Evolutionary conservation across 2,797 vertebrate genomes (phyloP), one percentile per base, ranked within the genome.

Genomic region (Gobionotothen gibberifrons): DNA sequence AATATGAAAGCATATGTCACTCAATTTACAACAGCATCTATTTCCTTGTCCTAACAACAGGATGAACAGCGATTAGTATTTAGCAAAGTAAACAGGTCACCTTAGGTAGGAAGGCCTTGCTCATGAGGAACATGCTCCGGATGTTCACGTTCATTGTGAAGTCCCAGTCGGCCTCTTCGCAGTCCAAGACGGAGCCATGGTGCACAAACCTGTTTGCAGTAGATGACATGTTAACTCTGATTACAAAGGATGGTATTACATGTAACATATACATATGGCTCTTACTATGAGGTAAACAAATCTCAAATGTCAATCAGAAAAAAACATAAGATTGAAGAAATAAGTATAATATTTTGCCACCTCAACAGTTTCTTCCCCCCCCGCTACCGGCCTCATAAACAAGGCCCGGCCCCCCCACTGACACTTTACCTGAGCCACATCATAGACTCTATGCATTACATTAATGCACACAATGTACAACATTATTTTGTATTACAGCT

Each of bases 111-210:
- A 98, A 98, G 0, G 95, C 94, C 83, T 94, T 97, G 90, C 94
- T 96, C 97, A 98, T 99, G 61, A 98, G 93, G 79, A 96, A 99
- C 97, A 99, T 98, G 96, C 98, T 99, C 68, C 92, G 94, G 63
- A 99, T 85, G 1, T 98, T 99, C 73, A 98, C 87, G 16, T 96
- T 96, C 98, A 99, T 99, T 0, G 96, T 97, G 84, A 98, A 97
- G 83, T 98, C 95, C 98, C 98, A 99, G 89, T 98, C 97, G 0
- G 84, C 91, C 79, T 99, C 97, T 5, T 96, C 94, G 26, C 97
- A 98, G 14, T 98, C 95, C 93, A 99, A 86, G 90, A 99, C 94
- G 32, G 95, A 94, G 70, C 97, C 97, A 0, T 98, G 96, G 86
- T 98, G 97, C 60, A 99, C 97, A 86, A 97, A 98, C 62, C 97